Evolutionary conservation across 2,797 vertebrate species (phyloP).

Genomic region (Leucoraja ocellata): DNA sequence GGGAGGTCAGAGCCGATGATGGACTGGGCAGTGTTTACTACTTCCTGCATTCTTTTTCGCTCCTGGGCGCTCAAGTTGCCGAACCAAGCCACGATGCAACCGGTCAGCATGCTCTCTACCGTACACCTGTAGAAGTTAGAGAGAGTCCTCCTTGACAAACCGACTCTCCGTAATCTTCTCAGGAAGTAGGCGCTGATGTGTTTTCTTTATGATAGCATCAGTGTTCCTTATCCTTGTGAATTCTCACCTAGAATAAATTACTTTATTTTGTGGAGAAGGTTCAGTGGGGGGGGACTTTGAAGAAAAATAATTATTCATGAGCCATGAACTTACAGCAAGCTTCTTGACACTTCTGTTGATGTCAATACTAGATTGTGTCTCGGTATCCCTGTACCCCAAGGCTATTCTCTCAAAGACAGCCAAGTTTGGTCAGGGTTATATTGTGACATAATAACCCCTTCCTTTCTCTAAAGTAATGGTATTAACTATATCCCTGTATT

Average conservation of each 20-base stretch:
- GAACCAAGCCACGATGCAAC: too few relatives aligned
- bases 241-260: background rate
- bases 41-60: too few relatives aligned
- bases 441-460: background rate
- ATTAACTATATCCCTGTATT: background rate
- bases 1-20: too few relatives aligned
- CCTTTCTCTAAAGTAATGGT: background rate
- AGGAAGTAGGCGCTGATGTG: too few relatives aligned
- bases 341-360: background rate
- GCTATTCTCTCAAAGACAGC: background rate
- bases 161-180: too few relatives aligned
- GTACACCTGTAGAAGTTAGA: too few relatives aligned
- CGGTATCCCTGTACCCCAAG: background rate
- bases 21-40: too few relatives aligned
- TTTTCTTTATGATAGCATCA: too few relatives aligned
- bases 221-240: background rate
- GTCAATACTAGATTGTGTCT: background rate
- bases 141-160: too few relatives aligned
- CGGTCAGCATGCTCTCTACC: too few relatives aligned
- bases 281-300: background rate
- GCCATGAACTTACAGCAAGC: background rate
- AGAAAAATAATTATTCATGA: background rate
- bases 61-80: too few relatives aligned
- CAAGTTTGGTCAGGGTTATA: background rate
- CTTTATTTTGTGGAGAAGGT: background rate